Base-by-base conservation (phyloP, 2,113 vertebrate species). In the Synchiropus splendidus region DNA sequence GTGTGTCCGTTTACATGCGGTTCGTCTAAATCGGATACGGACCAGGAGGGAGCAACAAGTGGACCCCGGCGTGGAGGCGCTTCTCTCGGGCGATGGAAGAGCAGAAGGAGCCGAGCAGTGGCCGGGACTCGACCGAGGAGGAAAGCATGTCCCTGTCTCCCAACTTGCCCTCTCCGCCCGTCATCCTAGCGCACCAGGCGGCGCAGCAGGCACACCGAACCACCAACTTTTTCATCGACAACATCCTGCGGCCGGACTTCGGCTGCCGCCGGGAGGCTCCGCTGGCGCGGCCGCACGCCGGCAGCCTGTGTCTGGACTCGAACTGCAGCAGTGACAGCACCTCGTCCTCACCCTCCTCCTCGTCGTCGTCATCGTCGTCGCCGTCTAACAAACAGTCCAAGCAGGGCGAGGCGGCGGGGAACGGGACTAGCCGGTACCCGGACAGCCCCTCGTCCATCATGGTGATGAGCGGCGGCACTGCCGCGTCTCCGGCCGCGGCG, bases 181-280 rank as follows among this genome's bases (percentile, higher is more conserved):
- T 70, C 59, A 80, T 85, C 37, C 61, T 85, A 55, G 83, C 87
- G 33, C 89, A 83, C 58, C 88, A 77, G 61, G 90, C 83, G 13
- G 89, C 81, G 45, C 88, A 85, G 79, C 89, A 82, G 75, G 79
- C 81, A 36, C 89, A 91, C 71, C 82, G 90, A 72, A 92, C 88
- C 75, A 93, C 92, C 58, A 93, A 94, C 91, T 94, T 93, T 74
- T 93, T 94, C 83, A 94, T 93, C 61, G 92, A 96, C 81, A 92
- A 96, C 82, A 96, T 96, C 71, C 79, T 96, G 36, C 87, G 92
- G 67, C 92, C 92, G 60, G 92, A 96, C 80, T 94, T 96, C 78
- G 92, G 92, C 80, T 92, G 90, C 84, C 86, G 87, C 58, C 90
- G 89, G 72, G 91, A 93, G 75, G 21, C 65, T 37, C 80, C 84